Conservation (phyloP, 2,113 vertebrate genomes). For the Speoplatyrhinus poulsoni region DNA sequence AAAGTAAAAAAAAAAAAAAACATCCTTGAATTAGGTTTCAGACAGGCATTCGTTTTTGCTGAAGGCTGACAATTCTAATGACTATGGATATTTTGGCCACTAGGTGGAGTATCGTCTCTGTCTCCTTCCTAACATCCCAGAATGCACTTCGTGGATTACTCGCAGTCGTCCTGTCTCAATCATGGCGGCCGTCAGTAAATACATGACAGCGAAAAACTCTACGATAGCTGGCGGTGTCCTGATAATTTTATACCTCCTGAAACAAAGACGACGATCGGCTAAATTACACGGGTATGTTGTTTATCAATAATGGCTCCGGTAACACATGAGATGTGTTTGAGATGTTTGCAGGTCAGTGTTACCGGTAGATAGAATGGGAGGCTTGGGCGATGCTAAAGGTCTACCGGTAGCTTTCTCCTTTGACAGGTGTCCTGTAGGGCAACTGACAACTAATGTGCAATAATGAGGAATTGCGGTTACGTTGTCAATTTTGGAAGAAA, state of each 20-base stretch:
- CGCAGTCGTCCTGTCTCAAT: slow-evolving; percentile 50
- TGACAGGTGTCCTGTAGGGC: no score
- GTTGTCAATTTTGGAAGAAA: no score
- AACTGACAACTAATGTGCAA: no score
- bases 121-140: slow-evolving; percentile 18
- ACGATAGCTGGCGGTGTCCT: slow-evolving; percentile 82
- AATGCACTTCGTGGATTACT: slow-evolving; percentile 19
- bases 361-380: background rate
- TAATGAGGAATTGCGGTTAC: no score
- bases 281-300: slow-evolving; percentile 69
- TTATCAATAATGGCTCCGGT: rapidly evolving
- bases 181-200: slow-evolving; percentile 92
- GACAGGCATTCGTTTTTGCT: background rate
- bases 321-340: background rate
- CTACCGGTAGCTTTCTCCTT: no score
- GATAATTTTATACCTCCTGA: slow-evolving; percentile 80
- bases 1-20: no score
- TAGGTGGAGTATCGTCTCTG: background rate
- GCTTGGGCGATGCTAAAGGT: no score
- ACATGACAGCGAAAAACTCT: slow-evolving; percentile 84
- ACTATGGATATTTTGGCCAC: background rate
- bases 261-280: slow-evolving; percentile 61
- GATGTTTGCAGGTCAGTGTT: background rate
- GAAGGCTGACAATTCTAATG: background rate
- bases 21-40: background rate